Percentiles rank a stretch among this genome's conserved stretches.
phyloP scores from a whole-genome alignment of 2,888 invertebrate species.

The Eucera pruinosa region DNA sequence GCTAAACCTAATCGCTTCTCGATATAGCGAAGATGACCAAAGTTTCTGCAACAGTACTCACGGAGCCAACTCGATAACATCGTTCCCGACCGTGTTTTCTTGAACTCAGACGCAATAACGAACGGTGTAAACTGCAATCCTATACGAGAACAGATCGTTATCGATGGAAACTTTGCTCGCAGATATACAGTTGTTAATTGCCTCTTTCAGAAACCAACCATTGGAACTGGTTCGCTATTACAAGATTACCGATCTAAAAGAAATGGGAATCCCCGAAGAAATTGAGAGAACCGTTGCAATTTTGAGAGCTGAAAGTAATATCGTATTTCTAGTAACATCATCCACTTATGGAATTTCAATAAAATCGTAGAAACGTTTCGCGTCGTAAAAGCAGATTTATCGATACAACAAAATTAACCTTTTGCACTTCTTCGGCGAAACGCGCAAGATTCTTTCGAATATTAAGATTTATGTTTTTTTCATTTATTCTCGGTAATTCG shows the following conservation, averaged over 20 bases:
- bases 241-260: constrained; percentile 33
- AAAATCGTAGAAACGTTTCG: too few species aligned
- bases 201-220: constrained; percentile 43
- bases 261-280: not conserved
- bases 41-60: constrained; percentile 67
- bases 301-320: not conserved
- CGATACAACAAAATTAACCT: too few species aligned
- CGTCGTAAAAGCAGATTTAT: too few species aligned
- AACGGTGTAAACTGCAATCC: constrained; percentile 53
- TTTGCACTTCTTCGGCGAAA: too few species aligned
- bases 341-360: too few species aligned
- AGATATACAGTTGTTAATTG: constrained; percentile 60
- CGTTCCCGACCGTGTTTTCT: constrained; percentile 50
- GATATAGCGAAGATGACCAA: constrained; percentile 64
- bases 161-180: constrained; percentile 50
- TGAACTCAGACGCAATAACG: constrained; percentile 53
- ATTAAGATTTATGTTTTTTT: too few species aligned
- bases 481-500: too few species aligned
- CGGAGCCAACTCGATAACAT: constrained; percentile 55
- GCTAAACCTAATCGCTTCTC: constrained; percentile 59
- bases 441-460: too few species aligned
- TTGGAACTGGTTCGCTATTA: constrained; percentile 23
- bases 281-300: not conserved
- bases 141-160: constrained; percentile 53
- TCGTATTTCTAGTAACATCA: too few species aligned